Conservation (phyloP, 2,113 vertebrate species). For the Varanus salvator region DNA sequence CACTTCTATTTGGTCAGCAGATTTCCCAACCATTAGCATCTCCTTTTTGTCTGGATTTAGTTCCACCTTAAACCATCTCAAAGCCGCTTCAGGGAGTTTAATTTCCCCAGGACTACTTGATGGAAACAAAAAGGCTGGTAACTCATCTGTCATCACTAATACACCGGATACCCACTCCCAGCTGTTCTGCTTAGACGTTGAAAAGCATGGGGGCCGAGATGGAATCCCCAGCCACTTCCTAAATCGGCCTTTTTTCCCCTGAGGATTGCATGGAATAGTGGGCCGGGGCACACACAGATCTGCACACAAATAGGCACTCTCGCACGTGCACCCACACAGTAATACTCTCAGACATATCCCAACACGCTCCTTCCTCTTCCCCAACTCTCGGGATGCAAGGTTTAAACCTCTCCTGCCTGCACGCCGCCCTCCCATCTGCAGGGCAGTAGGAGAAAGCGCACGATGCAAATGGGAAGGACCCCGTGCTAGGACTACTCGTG, state of each 20-base stretch:
- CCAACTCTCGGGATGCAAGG: background rate
- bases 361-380: background rate
- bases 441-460: background rate
- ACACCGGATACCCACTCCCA: background rate
- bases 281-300: background rate
- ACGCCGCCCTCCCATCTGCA: background rate
- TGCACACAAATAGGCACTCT: background rate
- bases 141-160: background rate
- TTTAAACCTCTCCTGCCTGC: background rate
- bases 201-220: background rate
- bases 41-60: background rate
- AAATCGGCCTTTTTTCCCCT: background rate
- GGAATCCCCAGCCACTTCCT: background rate
- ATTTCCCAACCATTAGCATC: background rate
- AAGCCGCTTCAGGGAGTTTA: too few relatives aligned
- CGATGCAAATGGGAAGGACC: background rate
- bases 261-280: background rate
- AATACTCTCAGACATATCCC: background rate
- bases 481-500: background rate
- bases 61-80: slow-evolving; percentile 1
- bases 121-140: background rate
- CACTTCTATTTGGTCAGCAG: background rate
- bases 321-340: background rate
- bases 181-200: background rate
- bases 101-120: background rate